Evolutionary conservation across 1,140 invertebrate genomes (phyloP), one percentile per base, ranked within the genome.

Genomic region (Neuroterus valhalla): DNA sequence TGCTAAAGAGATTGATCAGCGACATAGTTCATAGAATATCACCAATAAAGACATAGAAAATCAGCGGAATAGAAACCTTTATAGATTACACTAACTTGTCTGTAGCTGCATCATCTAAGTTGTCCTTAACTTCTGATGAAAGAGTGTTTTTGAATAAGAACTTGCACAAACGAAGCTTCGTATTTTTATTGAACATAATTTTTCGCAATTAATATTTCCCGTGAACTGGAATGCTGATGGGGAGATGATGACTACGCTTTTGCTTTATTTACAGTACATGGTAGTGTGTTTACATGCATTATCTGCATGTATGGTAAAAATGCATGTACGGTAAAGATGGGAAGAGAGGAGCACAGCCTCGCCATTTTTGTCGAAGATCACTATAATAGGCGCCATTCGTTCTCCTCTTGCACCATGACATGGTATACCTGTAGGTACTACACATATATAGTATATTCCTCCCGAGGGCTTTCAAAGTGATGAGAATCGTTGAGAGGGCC

Each of bases 361-460:
- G 52, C 52, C 23, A 62, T 26, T 62, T 62, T 62, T 62, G 52
- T 62, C 52, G 52, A 62, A 62, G 52, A 62, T 62, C 52, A 62
- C 23, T 62, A 26, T 62, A 62, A 62, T 38, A 62, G 52, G 52
- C 52, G 23, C 50, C 50, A 55, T 55, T 55, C 50, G 50, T 55
- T 55, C 50, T 52, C 23, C 23, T 62, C 52, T 15, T 62, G 31
- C 23, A 23, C 23, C 23, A 62, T 26, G 2, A n/a, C 2, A 48
- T 48, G 52, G 52, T 55, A 26, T 62, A 62, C 23, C 23, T 31
- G n/a, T 26, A 3, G 31, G 3, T 31, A 6, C 8, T 0, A 4
- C 26, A 26, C 4, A 26, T 26, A 26, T 23, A 55, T 31, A 55
- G 21, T 21, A 55, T 55, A 55, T 55, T 55, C 52, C 52, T 55